phyloP scores from a whole-genome alignment of 2,888 invertebrate species.

The Aspidapion aeneum region DNA sequence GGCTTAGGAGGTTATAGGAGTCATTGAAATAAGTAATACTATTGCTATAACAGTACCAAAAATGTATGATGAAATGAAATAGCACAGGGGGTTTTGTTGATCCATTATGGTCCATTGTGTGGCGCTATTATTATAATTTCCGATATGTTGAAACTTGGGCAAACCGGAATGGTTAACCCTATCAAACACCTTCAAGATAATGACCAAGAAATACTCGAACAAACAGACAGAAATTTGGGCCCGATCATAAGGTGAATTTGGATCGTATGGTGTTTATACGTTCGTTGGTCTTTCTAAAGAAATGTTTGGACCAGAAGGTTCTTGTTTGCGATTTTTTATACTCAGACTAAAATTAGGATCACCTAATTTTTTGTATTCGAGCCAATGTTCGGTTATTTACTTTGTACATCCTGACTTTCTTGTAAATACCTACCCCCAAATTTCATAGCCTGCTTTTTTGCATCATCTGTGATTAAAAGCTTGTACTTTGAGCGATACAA shows the following conservation, averaged over 20 bases:
- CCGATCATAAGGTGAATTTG: conserved; percentile 44
- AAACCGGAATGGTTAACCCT: no score
- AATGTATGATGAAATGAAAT: no score
- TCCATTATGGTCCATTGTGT: no score
- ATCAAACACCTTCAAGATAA: no score
- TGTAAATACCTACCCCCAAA: conserved; percentile 84
- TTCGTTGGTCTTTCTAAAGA: conserved; percentile 42
- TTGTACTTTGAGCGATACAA: conserved; percentile 38
- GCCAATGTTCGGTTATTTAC: conserved; percentile 80
- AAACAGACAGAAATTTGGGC: conserved; percentile 29
- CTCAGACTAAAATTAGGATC: conserved; percentile 78
- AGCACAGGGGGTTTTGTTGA: no score
- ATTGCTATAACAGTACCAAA: no score
- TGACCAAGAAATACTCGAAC: no score
- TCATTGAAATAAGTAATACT: no score
- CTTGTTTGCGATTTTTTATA: conserved; percentile 71
- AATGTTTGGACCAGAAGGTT: conserved; percentile 39
- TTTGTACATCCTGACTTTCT: conserved; percentile 79
- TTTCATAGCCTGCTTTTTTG: conserved; percentile 70
- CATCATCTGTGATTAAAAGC: conserved; percentile 47
- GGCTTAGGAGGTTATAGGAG: no score
- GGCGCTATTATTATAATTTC: no score
- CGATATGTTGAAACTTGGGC: no score
- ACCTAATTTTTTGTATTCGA: conserved; percentile 81
- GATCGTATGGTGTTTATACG: conserved; percentile 39